Evolutionary conservation across 2,888 invertebrate genomes (phyloP), one percentile per base, ranked within the genome.

Genomic region (Escarpia spicata): DNA sequence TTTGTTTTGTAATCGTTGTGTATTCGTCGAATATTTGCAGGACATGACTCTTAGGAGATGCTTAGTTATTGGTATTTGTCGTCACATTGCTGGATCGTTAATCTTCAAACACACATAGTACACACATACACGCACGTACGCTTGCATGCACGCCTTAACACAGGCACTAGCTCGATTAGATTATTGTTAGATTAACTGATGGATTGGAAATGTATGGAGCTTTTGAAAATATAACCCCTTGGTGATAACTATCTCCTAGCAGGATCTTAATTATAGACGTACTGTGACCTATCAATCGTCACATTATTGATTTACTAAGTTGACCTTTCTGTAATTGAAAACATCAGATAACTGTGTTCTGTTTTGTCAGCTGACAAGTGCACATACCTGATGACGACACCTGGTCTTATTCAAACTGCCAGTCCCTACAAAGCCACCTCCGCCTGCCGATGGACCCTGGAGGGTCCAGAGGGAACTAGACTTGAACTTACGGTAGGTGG

Each of bases 401-500:
- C 75, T 26, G 75, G 75, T 26, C 6, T 6, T 19, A 19, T 75
- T 75, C 75, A 75, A 75, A 75, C 75, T 12, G 75, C 94, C 3
- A 58, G 52, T 75, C n/a, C 75, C 37, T 94, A 94, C 90, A 89
- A 52, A 10, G 9, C 91, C 43, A 90, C 92, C 45, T 31, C 89
- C 31, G 92, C 92, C 26, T 94, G 94, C 92, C 91, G 92, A 52
- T 94, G 94, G 94, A 94, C 93, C 26, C 92, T 94, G 60, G 92
- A 93, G 43, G 93, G 93, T 43, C 91, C 92, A 31, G 93, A 93
- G 45, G 93, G 94, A 58, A 92, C 92, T 31, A 93, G 93, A 91
- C 90, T 94, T 43, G 92, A 92, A 60, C 44, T 93, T n/a, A 52
- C 93, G 92, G 94, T 94, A 90, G 58, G 91, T 91, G 12, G 43